Evolutionary conservation across 2,797 vertebrate genomes (phyloP).

Genomic region (Sarcophilus harrisii): DNA sequence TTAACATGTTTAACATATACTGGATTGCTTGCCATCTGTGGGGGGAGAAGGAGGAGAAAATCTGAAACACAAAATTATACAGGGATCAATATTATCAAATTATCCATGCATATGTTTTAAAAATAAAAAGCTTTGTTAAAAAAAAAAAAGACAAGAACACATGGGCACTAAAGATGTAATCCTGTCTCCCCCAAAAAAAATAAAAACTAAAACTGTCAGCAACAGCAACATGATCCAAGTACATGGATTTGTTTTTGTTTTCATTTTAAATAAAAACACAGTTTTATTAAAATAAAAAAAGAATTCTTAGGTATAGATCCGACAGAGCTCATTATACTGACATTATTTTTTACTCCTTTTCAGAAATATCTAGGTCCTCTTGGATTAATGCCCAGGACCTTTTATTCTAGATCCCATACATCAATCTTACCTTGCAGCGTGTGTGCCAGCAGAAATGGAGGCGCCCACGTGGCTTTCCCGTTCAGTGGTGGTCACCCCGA

Average conservation of each 20-base stretch:
- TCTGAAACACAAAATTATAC: too few relatives aligned
- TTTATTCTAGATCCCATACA: constrained; percentile 43
- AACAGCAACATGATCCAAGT: too few relatives aligned
- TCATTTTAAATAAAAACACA: too few relatives aligned
- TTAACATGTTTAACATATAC: too few relatives aligned
- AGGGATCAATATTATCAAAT: too few relatives aligned
- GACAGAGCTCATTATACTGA: not conserved
- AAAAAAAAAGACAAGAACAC: too few relatives aligned
- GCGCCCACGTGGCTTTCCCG: constrained; percentile 60
- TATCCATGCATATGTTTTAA: too few relatives aligned
- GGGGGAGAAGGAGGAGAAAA: too few relatives aligned
- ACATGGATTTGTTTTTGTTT: too few relatives aligned
- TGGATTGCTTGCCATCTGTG: too few relatives aligned
- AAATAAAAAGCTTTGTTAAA: too few relatives aligned
- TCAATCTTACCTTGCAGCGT: constrained; percentile 70
- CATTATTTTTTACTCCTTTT: constrained; percentile 45
- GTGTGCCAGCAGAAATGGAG: constrained; percentile 57
- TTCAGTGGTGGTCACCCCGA: constrained; percentile 69
- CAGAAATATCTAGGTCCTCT: constrained; percentile 51
- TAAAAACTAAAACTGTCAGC: not conserved
- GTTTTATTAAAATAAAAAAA: not conserved
- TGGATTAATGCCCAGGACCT: constrained; percentile 29
- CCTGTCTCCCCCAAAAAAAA: not conserved
- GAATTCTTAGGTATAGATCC: not conserved
- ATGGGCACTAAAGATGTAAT: too few relatives aligned